Percentiles rank a stretch among this genome's conserved stretches.
Evolutionary conservation across 2,888 invertebrate species (phyloP).

Genomic region (Chironomus tentans): DNA sequence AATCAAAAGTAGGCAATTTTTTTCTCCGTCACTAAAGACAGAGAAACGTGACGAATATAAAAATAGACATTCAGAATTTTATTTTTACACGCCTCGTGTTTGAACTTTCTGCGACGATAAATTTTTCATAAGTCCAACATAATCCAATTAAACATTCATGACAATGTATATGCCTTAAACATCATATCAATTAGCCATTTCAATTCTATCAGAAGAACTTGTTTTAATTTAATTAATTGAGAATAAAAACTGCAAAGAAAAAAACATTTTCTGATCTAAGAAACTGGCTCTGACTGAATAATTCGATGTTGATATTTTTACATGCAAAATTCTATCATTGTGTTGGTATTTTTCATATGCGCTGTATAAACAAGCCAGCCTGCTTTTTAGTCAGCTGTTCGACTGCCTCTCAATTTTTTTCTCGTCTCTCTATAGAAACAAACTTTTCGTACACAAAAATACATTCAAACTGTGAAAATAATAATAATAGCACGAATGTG

Average conservation of each 20-base stretch:
- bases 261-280: neutral
- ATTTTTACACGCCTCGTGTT: too few species aligned
- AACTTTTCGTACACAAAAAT: neutral
- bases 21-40: too few species aligned
- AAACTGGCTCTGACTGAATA: too few species aligned
- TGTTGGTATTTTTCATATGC: conserved; percentile 12
- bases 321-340: neutral
- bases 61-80: too few species aligned
- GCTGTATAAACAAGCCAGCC: conserved; percentile 16
- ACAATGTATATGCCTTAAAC: too few species aligned
- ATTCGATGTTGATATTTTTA: neutral
- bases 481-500: neutral
- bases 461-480: neutral
- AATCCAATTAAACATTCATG: too few species aligned
- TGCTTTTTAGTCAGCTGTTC: conserved; percentile 13
- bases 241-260: neutral
- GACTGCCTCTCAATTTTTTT: neutral
- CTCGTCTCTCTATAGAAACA: conserved; percentile 2
- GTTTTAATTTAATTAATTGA: neutral
- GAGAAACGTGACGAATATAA: too few species aligned
- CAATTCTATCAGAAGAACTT: neutral
- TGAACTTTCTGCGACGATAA: too few species aligned
- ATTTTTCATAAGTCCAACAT: too few species aligned
- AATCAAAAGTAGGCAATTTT: too few species aligned
- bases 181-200: too few species aligned